Percentiles rank a stretch among this genome's conserved stretches.
Conservation (phyloP, 2,888 invertebrate species). For the Anticlea derivata region DNA sequence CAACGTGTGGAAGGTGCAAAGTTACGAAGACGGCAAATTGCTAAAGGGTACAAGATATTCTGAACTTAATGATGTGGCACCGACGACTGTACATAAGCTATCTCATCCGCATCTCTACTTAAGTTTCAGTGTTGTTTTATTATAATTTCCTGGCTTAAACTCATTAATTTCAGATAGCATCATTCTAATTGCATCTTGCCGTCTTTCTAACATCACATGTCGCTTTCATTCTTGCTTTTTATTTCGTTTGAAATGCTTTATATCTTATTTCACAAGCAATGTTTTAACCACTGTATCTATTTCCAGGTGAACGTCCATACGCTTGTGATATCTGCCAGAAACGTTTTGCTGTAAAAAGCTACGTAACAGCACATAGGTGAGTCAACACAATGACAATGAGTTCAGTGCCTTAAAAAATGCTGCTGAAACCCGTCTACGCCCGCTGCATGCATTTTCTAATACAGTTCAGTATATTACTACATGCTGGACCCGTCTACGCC, state of each 20-base stretch:
- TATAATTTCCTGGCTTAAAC: conserved; percentile 68
- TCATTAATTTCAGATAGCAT: conserved; percentile 74
- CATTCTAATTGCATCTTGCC: conserved; percentile 80
- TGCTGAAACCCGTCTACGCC: too few species aligned
- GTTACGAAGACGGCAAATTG: conserved; percentile 80
- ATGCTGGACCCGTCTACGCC: too few species aligned
- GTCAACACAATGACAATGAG: too few species aligned
- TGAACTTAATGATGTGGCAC: conserved; percentile 77
- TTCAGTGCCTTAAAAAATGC: too few species aligned
- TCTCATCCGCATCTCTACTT: conserved; percentile 69
- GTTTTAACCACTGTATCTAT: conserved; percentile 5
- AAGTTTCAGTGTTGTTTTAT: conserved; percentile 61
- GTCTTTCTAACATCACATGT: conserved; percentile 78
- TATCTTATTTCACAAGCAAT: not conserved
- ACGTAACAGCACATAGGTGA: conserved; percentile 89
- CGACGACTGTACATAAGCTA: conserved; percentile 63
- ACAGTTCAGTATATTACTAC: too few species aligned
- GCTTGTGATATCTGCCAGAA: conserved; percentile 92
- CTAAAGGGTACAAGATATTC: conserved; percentile 58
- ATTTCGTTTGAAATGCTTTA: conserved; percentile 36
- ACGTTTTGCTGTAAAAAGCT: conserved; percentile 91
- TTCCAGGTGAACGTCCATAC: conserved; percentile 89
- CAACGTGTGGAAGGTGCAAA: conserved; percentile 38
- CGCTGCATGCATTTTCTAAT: too few species aligned
- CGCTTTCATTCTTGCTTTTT: conserved; percentile 59